Percentiles rank a stretch among this genome's conserved stretches.
These are phyloP conservation scores for Pissodes strobi DNA, from an alignment of 1,140 invertebrate species.

Conservation along the genomic window DNA sequence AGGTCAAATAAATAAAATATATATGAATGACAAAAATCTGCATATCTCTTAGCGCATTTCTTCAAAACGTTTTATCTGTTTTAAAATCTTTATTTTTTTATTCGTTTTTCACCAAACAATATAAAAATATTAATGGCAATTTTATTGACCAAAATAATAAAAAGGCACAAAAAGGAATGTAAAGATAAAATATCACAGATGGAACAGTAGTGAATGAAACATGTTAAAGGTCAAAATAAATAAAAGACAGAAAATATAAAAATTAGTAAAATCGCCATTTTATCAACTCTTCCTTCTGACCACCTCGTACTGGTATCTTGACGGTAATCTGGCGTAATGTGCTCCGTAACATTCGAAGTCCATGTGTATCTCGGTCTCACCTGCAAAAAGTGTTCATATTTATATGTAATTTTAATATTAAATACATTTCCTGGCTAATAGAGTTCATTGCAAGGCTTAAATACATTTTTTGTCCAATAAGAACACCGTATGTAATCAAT, in stretches of 20 bases:
- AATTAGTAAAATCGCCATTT: neutral
- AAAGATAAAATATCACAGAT: constrained; percentile 31
- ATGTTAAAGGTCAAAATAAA: neutral
- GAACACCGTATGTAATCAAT: no score
- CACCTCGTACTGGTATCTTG: constrained; percentile 34
- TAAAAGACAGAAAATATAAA: constrained; percentile 1
- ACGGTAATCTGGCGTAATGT: constrained; percentile 39
- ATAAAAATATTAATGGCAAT: constrained; percentile 1
- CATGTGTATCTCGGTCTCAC: constrained; percentile 24
- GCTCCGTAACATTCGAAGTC: constrained; percentile 43
- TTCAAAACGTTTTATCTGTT: no score
- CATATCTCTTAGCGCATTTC: no score
- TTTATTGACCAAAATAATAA: constrained; percentile 23
- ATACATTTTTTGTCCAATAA: no score
- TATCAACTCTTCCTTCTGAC: constrained; percentile 6
- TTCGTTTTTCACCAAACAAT: no score
- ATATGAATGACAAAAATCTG: no score
- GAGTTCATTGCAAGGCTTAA: no score
- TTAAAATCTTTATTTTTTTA: no score
- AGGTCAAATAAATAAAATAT: no score
- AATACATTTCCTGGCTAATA: no score
- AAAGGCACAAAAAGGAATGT: constrained; percentile 18
- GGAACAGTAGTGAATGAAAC: constrained; percentile 12
- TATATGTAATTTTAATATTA: neutral
- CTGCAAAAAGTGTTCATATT: neutral